Base-by-base conservation (phyloP, 2,888 invertebrate species). In the Lasioglossum pauxillum region DNA sequence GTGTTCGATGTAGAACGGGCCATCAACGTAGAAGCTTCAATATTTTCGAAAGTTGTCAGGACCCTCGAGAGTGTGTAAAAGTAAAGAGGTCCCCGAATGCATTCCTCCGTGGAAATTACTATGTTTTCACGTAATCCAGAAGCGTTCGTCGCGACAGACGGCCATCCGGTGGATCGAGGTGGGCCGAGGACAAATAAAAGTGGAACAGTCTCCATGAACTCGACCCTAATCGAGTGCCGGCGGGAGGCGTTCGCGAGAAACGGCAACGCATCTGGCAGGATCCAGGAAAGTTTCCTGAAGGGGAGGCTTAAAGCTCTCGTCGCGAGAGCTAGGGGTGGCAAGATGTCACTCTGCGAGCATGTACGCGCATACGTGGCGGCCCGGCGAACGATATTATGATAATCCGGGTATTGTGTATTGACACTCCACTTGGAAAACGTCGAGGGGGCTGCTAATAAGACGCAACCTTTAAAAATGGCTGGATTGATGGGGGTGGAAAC, bases 381-480 rank as follows among this genome's bases (percentile, higher is more conserved):
- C 82, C 81, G 89, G 84, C 88, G 83, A 84, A 83, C 89, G 88
- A 90, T 88, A 93, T 93, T 93, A 93, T 93, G 92, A 90, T 93
- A 93, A 93, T 93, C 89, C 88, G 74, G 80, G 85, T 46, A 90
- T 92, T 90, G 90, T 90, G 90, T 93, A 92, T 91, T 91, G 90
- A 87, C 82, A 85, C 89, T 82, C 84, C 88, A 75, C 86, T 77
- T 41, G 57, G 64, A 64, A 38, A 53, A 49, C 73, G 64, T 27
- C 84, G 77, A 60, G 78, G 44, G 31, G 74, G 27, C 53, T 38
- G 78, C 75, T 85, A 73, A 84, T 84, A 82, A 82, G 83, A 82
- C 78, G 75, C 78, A 44, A 71, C 49, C 72, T 75, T 82, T 41
- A 44, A 75, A 57, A 44, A 44, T 74, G 78, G 27, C 75, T 49